A percentile compares a stretch with the other conserved stretches of the same genome.
phyloP scores from a whole-genome alignment of 2,888 invertebrate species.

The Volucella bombylans region DNA sequence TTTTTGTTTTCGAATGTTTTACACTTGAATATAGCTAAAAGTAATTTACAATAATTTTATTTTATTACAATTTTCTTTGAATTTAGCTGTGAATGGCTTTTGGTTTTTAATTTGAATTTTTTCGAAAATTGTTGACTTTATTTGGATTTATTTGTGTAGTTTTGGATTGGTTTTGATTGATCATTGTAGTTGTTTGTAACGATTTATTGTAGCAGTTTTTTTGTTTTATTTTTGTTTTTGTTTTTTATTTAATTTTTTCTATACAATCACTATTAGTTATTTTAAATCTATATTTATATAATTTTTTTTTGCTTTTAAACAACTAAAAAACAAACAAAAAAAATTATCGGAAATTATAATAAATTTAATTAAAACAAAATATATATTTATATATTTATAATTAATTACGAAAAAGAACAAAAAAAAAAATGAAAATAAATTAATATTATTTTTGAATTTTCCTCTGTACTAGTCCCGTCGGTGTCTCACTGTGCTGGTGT shows the following conservation, averaged over 20 bases:
- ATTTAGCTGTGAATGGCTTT: constrained; percentile 55
- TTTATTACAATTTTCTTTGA: constrained; percentile 56
- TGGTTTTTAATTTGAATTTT: constrained; percentile 55
- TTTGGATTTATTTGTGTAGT: constrained; percentile 45
- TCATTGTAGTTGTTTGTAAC: constrained; percentile 50
- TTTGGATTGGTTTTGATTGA: constrained; percentile 42
- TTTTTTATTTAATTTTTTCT: constrained; percentile 76
- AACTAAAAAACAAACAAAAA: constrained; percentile 68
- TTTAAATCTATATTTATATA: constrained; percentile 71
- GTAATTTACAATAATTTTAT: constrained; percentile 65
- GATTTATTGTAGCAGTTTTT: constrained; percentile 61
- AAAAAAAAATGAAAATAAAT: constrained; percentile 72
- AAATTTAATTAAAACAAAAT: constrained; percentile 66
- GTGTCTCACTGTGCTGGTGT: constrained; percentile 76
- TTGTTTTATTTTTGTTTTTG: neutral
- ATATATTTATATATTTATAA: constrained; percentile 69
- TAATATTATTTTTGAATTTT: constrained; percentile 82
- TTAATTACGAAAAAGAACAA: constrained; percentile 60
- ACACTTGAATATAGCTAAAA: constrained; percentile 71
- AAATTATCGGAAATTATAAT: constrained; percentile 55
- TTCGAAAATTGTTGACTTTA: constrained; percentile 65
- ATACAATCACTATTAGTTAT: constrained; percentile 77
- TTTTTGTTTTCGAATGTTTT: constrained; percentile 62
- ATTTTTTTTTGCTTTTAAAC: constrained; percentile 52
- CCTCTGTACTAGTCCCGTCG: constrained; percentile 80